These are phyloP conservation scores for Toxotes chatareus DNA, from an alignment of 2,113 vertebrate genomes.

Conservation along the genomic window DNA sequence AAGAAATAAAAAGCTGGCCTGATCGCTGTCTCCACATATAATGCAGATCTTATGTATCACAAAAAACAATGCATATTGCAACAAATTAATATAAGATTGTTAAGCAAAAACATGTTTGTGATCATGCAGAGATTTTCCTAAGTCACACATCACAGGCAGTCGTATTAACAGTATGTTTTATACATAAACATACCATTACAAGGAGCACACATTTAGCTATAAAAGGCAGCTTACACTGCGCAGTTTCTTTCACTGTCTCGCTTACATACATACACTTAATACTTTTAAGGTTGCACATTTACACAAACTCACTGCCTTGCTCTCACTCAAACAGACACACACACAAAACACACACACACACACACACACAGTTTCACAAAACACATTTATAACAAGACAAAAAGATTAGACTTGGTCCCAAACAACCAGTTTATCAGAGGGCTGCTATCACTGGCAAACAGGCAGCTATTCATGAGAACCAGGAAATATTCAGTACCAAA, in stretches of 20 bases:
- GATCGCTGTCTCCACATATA: slow-evolving; percentile 11
- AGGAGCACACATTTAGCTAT: slow-evolving; percentile 21
- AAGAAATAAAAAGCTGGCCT: slow-evolving; percentile 37
- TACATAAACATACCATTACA: slow-evolving; percentile 18
- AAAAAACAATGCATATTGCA: slow-evolving; percentile 34
- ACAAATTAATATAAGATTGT: slow-evolving; percentile 31
- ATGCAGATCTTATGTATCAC: slow-evolving; percentile 23
- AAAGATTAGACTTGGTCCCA: slow-evolving; percentile 60
- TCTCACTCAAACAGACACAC: not conserved
- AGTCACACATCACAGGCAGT: slow-evolving; percentile 14
- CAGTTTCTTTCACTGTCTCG: slow-evolving; percentile 4
- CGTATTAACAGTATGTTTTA: slow-evolving; percentile 23
- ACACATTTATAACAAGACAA: slow-evolving; percentile 34
- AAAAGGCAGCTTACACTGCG: slow-evolving; percentile 54
- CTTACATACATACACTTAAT: slow-evolving; percentile 49
- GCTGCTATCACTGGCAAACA: slow-evolving; percentile 7
- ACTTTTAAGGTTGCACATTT: slow-evolving; percentile 49
- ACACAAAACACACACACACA: not conserved
- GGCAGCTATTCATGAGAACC: slow-evolving; percentile 21
- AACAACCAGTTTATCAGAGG: slow-evolving; percentile 33
- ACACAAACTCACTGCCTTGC: not conserved
- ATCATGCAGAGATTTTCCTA: slow-evolving; percentile 30
- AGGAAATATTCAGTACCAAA: slow-evolving; percentile 44
- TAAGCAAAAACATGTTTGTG: slow-evolving; percentile 14
- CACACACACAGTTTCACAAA: not conserved